A percentile compares a stretch with the other conserved stretches of the same genome.
Evolutionary conservation across 2,113 vertebrate species (phyloP).

Genomic region (Solea senegalensis): DNA sequence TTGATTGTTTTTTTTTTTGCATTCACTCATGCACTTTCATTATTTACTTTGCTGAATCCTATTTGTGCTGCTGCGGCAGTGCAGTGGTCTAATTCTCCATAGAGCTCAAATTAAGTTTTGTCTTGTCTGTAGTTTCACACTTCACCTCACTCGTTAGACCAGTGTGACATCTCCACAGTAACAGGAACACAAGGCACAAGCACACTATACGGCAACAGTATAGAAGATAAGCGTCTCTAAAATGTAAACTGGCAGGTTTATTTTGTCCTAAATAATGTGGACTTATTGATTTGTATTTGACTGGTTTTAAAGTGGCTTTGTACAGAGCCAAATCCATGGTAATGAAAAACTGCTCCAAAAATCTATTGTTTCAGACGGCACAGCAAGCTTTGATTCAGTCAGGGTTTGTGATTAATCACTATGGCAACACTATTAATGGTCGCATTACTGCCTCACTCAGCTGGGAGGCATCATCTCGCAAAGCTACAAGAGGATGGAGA

Average conservation of each 20-base stretch:
- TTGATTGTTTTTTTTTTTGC: constrained; percentile 26
- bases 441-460: constrained; percentile 53
- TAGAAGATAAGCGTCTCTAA: background rate
- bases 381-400: constrained; percentile 34
- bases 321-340: constrained; percentile 27
- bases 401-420: constrained; percentile 66
- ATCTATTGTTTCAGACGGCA: constrained; percentile 37
- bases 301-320: constrained; percentile 11
- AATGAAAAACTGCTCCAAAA: constrained; percentile 23
- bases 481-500: constrained; percentile 41
- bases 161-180: constrained; percentile 18
- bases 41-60: constrained; percentile 30
- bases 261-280: background rate
- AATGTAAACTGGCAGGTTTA: background rate
- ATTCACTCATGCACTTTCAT: constrained; percentile 19
- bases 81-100: background rate
- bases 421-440: constrained; percentile 67
- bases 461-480: constrained; percentile 60
- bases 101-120: constrained; percentile 46
- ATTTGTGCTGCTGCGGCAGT: constrained; percentile 19
- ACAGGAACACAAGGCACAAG: constrained; percentile 4
- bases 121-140: constrained; percentile 49
- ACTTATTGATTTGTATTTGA: constrained; percentile 5
- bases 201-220: background rate
- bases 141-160: constrained; percentile 51